Evolutionary conservation across 2,888 invertebrate genomes (phyloP).

Genomic region (Rhagophthalmus giganteus): DNA sequence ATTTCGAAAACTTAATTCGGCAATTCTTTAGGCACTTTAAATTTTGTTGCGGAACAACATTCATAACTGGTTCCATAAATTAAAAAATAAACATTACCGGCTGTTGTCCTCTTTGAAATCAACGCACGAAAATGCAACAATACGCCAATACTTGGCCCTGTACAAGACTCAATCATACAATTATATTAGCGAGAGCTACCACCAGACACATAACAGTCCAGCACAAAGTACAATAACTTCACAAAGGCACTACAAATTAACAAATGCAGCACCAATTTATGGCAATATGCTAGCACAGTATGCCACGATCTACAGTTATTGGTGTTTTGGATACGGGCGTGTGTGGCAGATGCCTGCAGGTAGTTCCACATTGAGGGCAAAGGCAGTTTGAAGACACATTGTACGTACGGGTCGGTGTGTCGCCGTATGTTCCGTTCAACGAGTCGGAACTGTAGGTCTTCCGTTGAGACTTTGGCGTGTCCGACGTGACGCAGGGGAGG

Average conservation of each 20-base stretch:
- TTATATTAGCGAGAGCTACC: too few species aligned
- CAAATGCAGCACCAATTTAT: conserved; percentile 19
- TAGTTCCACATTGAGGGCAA: conserved; percentile 56
- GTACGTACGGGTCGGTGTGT: conserved; percentile 50
- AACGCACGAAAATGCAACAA: too few species aligned
- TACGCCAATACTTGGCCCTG: too few species aligned
- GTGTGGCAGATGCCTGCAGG: conserved; percentile 54
- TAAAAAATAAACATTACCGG: too few species aligned
- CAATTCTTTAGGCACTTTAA: too few species aligned
- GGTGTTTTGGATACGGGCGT: conserved; percentile 54
- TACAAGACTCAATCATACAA: background rate
- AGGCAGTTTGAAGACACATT: conserved; percentile 51
- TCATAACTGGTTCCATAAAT: too few species aligned
- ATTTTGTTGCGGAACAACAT: too few species aligned
- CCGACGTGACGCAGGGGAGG: conserved; percentile 33
- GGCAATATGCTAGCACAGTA: conserved; percentile 54
- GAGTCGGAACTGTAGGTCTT: conserved; percentile 45
- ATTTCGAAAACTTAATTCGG: too few species aligned
- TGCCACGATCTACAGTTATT: conserved; percentile 56
- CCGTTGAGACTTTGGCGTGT: conserved; percentile 36
- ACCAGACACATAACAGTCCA: too few species aligned
- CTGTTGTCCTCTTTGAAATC: too few species aligned
- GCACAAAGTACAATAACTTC: conserved; percentile 15
- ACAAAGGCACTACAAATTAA: conserved; percentile 15
- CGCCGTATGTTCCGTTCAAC: conserved; percentile 45